Evolutionary conservation across 1,140 invertebrate genomes (phyloP).

Genomic region (Amyelois transitella): DNA sequence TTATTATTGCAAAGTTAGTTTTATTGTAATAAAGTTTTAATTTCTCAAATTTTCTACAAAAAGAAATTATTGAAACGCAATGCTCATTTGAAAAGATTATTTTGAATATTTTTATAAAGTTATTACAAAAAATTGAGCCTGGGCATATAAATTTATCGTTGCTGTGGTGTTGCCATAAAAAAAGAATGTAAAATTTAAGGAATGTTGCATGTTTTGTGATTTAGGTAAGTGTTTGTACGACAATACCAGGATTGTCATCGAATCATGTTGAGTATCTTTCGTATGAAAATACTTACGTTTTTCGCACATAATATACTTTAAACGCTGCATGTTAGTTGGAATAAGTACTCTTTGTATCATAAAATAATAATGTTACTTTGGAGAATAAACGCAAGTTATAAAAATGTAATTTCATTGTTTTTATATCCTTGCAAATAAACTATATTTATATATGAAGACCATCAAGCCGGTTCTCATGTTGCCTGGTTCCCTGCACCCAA

Average conservation of each 20-base stretch:
- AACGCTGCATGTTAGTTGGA: neutral
- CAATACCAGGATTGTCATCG: neutral
- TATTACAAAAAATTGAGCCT: too few relatives aligned
- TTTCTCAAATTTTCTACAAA: neutral
- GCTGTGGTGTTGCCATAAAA: too few relatives aligned
- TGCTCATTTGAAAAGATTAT: neutral
- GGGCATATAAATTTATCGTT: too few relatives aligned
- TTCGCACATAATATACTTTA: neutral
- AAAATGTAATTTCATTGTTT: neutral
- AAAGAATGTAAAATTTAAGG: too few relatives aligned
- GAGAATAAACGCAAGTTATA: neutral
- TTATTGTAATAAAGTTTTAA: neutral
- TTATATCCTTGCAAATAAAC: too few relatives aligned
- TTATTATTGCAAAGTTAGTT: neutral
- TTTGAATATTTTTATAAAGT: too few relatives aligned
- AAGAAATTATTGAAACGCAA: too few relatives aligned
- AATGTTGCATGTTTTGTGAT: too few relatives aligned
- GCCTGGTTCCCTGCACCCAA: too few relatives aligned
- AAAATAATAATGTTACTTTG: neutral
- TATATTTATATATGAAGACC: too few relatives aligned
- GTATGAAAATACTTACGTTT: neutral
- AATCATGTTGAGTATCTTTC: neutral
- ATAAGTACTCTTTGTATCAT: constrained; percentile 12
- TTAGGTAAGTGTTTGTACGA: too few relatives aligned
- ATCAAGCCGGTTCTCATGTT: too few relatives aligned